Conservation (phyloP, 2,797 vertebrate species). For the Lindbergichthys nudifrons region DNA sequence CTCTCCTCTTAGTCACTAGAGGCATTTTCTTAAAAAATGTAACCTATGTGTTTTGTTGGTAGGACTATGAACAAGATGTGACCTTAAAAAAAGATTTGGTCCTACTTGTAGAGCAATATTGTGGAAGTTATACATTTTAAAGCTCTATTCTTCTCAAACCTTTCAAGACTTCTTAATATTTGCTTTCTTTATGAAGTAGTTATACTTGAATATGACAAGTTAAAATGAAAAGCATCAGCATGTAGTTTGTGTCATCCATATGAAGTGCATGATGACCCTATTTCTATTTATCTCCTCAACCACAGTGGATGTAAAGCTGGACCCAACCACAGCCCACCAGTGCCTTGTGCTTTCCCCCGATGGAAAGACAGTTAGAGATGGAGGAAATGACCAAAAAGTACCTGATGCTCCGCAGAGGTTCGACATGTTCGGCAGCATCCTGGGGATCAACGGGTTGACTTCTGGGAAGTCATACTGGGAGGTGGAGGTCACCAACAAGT, state of each 20-base stretch:
- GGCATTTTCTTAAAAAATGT: no score
- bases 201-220: neutral
- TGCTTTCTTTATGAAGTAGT: no score
- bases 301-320: slow-evolving; percentile 64
- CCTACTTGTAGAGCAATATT: no score
- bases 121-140: no score
- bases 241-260: neutral
- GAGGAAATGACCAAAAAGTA: neutral
- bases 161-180: no score
- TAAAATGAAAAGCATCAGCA: neutral
- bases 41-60: no score
- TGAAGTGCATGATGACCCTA: neutral
- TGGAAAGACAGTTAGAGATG: slow-evolving; percentile 40
- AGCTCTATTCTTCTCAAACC: no score
- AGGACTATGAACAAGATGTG: no score
- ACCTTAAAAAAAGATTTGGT: no score
- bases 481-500: slow-evolving; percentile 60
- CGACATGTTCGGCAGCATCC: slow-evolving; percentile 36
- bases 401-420: slow-evolving; percentile 8
- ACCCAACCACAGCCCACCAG: slow-evolving; percentile 51
- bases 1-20: no score
- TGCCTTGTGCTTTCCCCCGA: slow-evolving; percentile 51
- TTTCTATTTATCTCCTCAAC: neutral
- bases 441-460: slow-evolving; percentile 44
- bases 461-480: slow-evolving; percentile 64